Evolutionary conservation across 92 coral and sea anemone species (phyloP), one percentile per base, ranked within the genome.

Genomic region (Zoanthus gigantus): DNA sequence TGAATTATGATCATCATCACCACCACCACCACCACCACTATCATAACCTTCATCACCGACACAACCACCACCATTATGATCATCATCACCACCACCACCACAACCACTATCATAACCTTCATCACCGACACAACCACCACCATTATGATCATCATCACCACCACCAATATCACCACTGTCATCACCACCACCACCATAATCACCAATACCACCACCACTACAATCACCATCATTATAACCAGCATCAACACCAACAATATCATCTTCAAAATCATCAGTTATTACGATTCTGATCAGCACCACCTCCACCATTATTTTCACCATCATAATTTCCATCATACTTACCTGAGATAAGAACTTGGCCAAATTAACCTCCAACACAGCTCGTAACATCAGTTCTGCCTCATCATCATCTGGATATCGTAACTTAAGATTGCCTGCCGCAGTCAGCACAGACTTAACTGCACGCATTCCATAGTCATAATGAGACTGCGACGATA

Each of bases 381-480:
- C 98, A 56, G 99, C 99, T 71, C 99, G 92, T 60, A 96, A 88
- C 95, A 96, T 96, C 69, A 96, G 94, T 75, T 96, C 99, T 5
- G 92, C 99, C 79, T 96, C 99, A 78, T 90, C 94, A 71, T 96
- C 99, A 48, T 96, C 98, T 0, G 99, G 99, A 75, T 93, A 95
- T 12, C 98, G 98, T 60, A 96, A 89, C 86, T 96, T 96, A 6
- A 96, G 96, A 85, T 96, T 96, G 5, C 99, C 99, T 50, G 99
- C 99, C 17, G 99, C 99, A 0, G 99, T 96, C 53, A 96, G 87
- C 47, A 96, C 99, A 54, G 99, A 96, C 90, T 96, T 96, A 88
- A 96, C 99, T 7, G 99, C 99, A 46, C 99, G 94, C 99, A 96
- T 96, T 9, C 99, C 99, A 18, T 96, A 96, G 82, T 96, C 99